phyloP scores from a whole-genome alignment of 2,888 invertebrate genomes.

The Emesis castigata region DNA sequence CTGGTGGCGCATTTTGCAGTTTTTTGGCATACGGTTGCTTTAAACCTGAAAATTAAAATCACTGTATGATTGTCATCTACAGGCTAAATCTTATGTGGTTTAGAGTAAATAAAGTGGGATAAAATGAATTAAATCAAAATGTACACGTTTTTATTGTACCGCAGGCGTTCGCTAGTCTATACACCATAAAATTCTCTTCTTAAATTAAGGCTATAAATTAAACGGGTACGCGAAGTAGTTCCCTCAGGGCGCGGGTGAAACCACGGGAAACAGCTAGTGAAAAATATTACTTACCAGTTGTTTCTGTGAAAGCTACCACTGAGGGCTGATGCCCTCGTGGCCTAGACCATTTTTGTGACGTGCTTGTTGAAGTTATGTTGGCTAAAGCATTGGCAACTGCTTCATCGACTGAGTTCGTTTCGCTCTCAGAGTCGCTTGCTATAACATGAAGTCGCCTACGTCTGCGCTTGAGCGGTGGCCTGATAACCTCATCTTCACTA shows the following conservation, averaged over 20 bases:
- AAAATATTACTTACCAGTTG: neutral
- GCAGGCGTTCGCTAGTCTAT: neutral
- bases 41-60: neutral
- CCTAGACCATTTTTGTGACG: neutral
- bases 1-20: neutral
- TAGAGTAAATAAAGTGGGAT: neutral
- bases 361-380: neutral
- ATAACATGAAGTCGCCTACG: neutral
- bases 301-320: neutral
- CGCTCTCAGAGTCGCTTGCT: neutral
- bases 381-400: neutral
- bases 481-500: neutral
- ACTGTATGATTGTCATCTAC: neutral
- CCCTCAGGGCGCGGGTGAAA: neutral
- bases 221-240: neutral
- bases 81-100: neutral
- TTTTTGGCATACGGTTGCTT: neutral
- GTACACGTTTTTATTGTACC: neutral
- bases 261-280: neutral
- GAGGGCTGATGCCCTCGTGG: neutral
- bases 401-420: neutral
- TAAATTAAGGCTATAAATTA: neutral
- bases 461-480: neutral
- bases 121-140: neutral
- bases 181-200: neutral